Evolutionary conservation across 2,113 vertebrate species (phyloP).

Genomic region (Calidris pugnax): DNA sequence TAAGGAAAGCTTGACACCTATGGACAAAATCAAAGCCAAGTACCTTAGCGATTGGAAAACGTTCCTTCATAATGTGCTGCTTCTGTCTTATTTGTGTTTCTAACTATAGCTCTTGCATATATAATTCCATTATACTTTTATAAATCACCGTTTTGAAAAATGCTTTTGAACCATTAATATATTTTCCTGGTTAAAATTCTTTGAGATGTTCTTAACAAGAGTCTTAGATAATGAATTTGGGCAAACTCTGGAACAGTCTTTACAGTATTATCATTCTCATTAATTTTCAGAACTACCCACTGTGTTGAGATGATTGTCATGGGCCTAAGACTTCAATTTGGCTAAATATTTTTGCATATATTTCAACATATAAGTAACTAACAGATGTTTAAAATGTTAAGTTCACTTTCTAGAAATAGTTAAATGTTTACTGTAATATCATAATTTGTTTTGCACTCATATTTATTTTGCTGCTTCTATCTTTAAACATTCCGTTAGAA

Average conservation of each 20-base stretch:
- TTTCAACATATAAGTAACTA: slow-evolving; percentile 82
- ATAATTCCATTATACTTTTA: slow-evolving; percentile 84
- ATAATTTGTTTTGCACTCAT: slow-evolving; percentile 60
- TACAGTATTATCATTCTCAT: slow-evolving; percentile 99
- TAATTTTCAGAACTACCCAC: slow-evolving; percentile 99
- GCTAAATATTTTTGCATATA: slow-evolving; percentile 90
- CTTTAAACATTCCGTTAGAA: slow-evolving; percentile 41
- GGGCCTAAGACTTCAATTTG: slow-evolving; percentile 98
- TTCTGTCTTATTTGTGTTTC: slow-evolving; percentile 66
- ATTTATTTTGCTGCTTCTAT: slow-evolving; percentile 69
- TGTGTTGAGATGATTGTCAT: slow-evolving; percentile 99
- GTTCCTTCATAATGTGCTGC: slow-evolving; percentile 45
- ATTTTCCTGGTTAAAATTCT: slow-evolving; percentile 90
- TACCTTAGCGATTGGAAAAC: slow-evolving; percentile 27
- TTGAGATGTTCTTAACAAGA: slow-evolving; percentile 96
- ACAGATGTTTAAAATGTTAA: slow-evolving; percentile 80
- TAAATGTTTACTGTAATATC: slow-evolving; percentile 73
- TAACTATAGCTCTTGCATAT: slow-evolving; percentile 80
- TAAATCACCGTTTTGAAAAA: slow-evolving; percentile 84
- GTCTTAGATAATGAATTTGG: slow-evolving; percentile 99
- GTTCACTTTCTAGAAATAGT: slow-evolving; percentile 71
- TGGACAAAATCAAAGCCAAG: slow-evolving; percentile 44
- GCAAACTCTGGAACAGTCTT: slow-evolving; percentile 99
- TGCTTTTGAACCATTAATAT: slow-evolving; percentile 88
- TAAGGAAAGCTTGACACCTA: slow-evolving; percentile 28